Percentiles rank a stretch among this genome's conserved stretches.
Conservation (phyloP, 2,113 vertebrate species). For the Phainopepla nitens region DNA sequence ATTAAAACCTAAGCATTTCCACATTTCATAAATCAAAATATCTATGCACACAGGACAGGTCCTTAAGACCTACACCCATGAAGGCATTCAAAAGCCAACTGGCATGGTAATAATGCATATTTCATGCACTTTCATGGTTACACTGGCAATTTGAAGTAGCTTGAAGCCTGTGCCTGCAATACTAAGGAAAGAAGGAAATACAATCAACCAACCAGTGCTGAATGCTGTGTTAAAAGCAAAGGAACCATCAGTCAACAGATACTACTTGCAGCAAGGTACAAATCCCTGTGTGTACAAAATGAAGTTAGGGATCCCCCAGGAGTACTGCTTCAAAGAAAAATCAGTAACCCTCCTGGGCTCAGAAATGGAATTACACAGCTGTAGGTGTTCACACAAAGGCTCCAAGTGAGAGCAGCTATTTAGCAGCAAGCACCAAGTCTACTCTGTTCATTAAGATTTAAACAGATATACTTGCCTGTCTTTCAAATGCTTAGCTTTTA, state of each 20-base stretch:
- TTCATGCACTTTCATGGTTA: too few species aligned
- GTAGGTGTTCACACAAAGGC: background rate
- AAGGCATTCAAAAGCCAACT: background rate
- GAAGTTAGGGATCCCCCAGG: background rate
- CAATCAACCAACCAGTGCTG: background rate
- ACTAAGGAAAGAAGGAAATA: background rate
- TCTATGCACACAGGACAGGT: background rate
- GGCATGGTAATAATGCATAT: background rate
- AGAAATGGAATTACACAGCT: background rate
- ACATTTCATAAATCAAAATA: background rate
- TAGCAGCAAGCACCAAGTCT: background rate
- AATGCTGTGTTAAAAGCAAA: background rate
- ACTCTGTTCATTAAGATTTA: background rate
- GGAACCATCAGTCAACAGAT: background rate
- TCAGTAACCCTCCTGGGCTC: background rate
- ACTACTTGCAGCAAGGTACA: background rate
- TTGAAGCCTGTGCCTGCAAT: background rate
- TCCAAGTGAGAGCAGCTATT: background rate
- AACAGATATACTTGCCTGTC: conserved; percentile 84
- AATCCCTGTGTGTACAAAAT: background rate
- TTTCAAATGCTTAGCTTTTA: conserved; percentile 98
- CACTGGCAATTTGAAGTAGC: background rate
- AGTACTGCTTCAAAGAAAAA: background rate
- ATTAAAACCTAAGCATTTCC: background rate
- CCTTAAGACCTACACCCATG: background rate